phyloP scores from a whole-genome alignment of 2,888 invertebrate genomes.

The Drosophila atroscutellata region DNA sequence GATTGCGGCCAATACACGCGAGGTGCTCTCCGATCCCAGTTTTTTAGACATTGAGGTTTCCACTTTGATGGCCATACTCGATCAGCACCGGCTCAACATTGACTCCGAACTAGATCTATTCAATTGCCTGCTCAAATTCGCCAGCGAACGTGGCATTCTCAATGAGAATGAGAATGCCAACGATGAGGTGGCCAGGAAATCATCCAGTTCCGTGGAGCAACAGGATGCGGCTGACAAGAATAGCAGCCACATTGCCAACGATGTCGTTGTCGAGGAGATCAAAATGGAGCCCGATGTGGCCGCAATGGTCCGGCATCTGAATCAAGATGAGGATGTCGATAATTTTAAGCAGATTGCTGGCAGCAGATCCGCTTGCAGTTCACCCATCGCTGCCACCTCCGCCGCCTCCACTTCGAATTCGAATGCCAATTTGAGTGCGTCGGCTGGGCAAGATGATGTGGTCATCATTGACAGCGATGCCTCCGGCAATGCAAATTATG shows the following conservation, averaged over 20 bases:
- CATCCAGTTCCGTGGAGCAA: constrained; percentile 18
- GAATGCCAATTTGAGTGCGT: constrained; percentile 2
- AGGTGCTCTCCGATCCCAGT: constrained; percentile 90
- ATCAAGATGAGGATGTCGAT: constrained; percentile 69
- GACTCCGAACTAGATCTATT: constrained; percentile 92
- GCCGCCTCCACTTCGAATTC: constrained; percentile 17
- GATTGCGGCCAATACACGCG: constrained; percentile 91
- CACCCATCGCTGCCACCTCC: constrained; percentile 16
- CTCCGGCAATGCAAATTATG: constrained; percentile 58
- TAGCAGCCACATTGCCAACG: constrained; percentile 23
- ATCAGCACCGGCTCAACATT: constrained; percentile 90
- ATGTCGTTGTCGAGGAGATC: constrained; percentile 75
- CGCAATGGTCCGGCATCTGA: constrained; percentile 78
- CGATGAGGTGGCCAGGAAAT: constrained; percentile 36
- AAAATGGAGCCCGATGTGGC: constrained; percentile 83
- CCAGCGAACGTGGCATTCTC: constrained; percentile 86
- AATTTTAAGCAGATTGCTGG: constrained; percentile 32
- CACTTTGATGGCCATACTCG: constrained; percentile 91
- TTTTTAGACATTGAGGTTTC: constrained; percentile 92
- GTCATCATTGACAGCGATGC: constrained; percentile 82
- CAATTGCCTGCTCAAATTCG: constrained; percentile 90
- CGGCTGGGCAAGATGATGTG: constrained; percentile 66
- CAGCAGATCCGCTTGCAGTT: constrained; percentile 19
- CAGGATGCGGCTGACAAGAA: constrained; percentile 44
- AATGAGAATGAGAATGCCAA: constrained; percentile 50